Base-by-base conservation (phyloP, 2,888 invertebrate genomes). In the Glaucopsyche alexis region DNA sequence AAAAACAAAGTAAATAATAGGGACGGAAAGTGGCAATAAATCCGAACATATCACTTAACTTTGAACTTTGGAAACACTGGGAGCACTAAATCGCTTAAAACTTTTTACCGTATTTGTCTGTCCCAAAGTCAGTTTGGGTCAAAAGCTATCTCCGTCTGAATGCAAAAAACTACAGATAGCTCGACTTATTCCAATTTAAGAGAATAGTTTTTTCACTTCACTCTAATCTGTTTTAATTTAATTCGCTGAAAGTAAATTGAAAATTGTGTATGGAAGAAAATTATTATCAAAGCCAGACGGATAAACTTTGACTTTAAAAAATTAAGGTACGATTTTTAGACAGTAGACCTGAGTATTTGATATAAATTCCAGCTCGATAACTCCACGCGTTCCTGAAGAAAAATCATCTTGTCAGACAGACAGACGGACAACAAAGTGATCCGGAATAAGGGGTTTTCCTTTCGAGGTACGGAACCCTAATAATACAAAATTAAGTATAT, bases 11-110 rank as follows among this genome's bases (percentile, higher is more conserved):
- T 42, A 66, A 66, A 42, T 66, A 42, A 66, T 66, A 19, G 66
- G 40, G 66, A 60, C 60, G 60, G 60, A 60, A 60, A 66, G 66
- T 66, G 66, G 66, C 66, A 16, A 66, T 66, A 42, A 66, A 66
- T 66, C n/a, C 16, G 66, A 66, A 66, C n/a, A 66, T 66, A 66
- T 42, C 42, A 66, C 40, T 42, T 66, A 40, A 40, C 66, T 66
- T 65, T 65, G 65, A 65, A 65, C 65, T 65, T 42, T 66, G 66
- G n/a, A n/a, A 60, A 42, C 66, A 42, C 42, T 66, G 66, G 42
- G 9, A 42, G 42, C 42, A 42, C 42, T 66, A 66, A 66, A 66
- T 60, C 29, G 60, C 60, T 60, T 60, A 60, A 38, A 60, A 60
- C 60, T 60, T 60, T 60, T 60, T 13, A 60, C 55, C 60, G 60